Evolutionary conservation across 1,140 invertebrate species (phyloP), one percentile per base, ranked within the genome.

Genomic region (Rhyacophila brunnea): DNA sequence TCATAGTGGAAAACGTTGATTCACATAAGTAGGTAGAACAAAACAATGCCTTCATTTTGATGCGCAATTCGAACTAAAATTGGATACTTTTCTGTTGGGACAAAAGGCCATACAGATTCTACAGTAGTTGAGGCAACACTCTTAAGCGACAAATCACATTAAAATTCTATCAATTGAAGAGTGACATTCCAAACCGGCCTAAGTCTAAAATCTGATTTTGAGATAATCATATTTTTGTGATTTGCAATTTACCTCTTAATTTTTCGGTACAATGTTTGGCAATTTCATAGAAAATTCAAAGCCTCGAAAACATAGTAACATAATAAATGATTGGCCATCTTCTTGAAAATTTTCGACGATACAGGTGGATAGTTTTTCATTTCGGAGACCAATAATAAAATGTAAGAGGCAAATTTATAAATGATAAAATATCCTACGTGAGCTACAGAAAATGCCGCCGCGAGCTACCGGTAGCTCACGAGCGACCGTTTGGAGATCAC

Each of bases 161-260:
- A 11, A 40, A 40, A 40, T 40, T 40, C 38, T 40, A 40, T 40
- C 38, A 40, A 40, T 40, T 40, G n/a, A n/a, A n/a, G n/a, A n/a
- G n/a, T n/a, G n/a, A n/a, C 11, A 40, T 40, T 40, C 11, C 38
- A 6, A 11, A 40, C 15, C 4, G 38, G 38, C 15, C 38, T 4
- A 13, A 3, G 3, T 40, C 38, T 40, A 5, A n/a, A 40, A 40
- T 28, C 3, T 28, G 23, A 28, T 28, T 5, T 28, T 28, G 9
- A 3, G 9, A 28, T n/a, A n/a, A n/a, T n/a, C n/a, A n/a, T n/a
- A n/a, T n/a, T n/a, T n/a, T n/a, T n/a, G n/a, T n/a, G n/a, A n/a
- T n/a, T n/a, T n/a, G n/a, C n/a, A n/a, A n/a, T n/a, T n/a, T n/a
- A n/a, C n/a, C n/a, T n/a, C n/a, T n/a, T n/a, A n/a, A n/a, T n/a